Conservation (phyloP, 2,113 vertebrate species). For the Paramormyrops kingsleyae region DNA sequence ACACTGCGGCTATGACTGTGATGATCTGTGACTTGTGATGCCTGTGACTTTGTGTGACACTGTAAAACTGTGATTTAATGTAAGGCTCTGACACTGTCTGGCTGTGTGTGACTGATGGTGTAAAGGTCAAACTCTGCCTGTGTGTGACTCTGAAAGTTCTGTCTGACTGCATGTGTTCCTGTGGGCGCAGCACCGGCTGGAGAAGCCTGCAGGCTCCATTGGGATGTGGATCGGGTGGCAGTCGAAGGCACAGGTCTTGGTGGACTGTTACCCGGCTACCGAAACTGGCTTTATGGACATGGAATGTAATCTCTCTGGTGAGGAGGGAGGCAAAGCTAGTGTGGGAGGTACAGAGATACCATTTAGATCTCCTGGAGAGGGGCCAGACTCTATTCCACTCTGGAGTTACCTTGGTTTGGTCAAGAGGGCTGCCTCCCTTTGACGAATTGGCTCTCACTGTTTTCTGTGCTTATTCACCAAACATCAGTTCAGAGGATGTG, state of each 20-base stretch:
- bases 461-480: too few relatives aligned
- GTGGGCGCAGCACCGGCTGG: neutral
- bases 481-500: too few relatives aligned
- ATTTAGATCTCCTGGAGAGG: neutral
- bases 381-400: neutral
- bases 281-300: neutral
- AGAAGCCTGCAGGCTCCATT: neutral
- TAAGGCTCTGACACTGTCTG: neutral
- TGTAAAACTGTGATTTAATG: neutral
- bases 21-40: neutral
- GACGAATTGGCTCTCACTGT: too few relatives aligned
- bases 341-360: neutral
- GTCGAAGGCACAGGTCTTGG: neutral
- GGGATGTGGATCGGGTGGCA: neutral
- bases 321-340: neutral
- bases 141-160: neutral
- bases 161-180: neutral
- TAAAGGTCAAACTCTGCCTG: neutral
- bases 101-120: neutral
- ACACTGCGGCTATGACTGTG: neutral
- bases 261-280: neutral
- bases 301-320: neutral
- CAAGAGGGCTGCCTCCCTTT: too few relatives aligned
- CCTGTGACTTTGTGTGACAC: neutral
- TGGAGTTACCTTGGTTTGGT: neutral